These are phyloP conservation scores for Aphelinus atriplicis DNA, from an alignment of 1,140 invertebrate genomes.

Conservation along the genomic window DNA sequence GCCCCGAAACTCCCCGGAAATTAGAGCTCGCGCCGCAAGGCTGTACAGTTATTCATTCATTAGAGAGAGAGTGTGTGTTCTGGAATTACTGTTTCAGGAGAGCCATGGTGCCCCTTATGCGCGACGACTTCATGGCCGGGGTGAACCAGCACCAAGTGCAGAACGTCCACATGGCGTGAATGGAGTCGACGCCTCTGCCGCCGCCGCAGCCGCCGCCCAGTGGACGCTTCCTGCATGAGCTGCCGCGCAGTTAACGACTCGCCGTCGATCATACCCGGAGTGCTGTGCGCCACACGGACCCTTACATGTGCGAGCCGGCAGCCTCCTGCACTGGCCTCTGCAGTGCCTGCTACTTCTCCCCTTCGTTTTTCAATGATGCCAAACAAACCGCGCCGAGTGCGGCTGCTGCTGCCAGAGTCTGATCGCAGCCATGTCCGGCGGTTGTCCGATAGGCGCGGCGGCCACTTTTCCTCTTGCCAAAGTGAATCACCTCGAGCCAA, in stretches of 20 bases:
- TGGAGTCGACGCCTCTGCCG: not conserved
- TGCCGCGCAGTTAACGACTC: not conserved
- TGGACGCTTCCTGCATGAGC: not conserved
- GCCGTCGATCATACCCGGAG: not conserved
- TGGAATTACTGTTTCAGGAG: conserved; percentile 55
- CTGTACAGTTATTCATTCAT: conserved; percentile 32
- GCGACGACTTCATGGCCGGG: conserved; percentile 57
- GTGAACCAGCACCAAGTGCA: conserved; percentile 55
- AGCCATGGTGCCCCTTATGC: conserved; percentile 55
- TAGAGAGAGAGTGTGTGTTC: conserved; percentile 31
- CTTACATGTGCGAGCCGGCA: no score
- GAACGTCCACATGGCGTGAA: conserved; percentile 56
- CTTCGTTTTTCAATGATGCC: no score
- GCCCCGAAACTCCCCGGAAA: no score
- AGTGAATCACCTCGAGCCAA: no score
- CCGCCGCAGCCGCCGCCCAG: not conserved
- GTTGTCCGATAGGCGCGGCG: no score
- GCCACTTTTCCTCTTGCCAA: no score
- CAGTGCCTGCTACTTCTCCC: no score
- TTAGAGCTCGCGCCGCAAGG: not conserved
- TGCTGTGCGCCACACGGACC: no score
- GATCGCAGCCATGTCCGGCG: no score
- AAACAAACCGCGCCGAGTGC: not conserved
- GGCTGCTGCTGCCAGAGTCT: not conserved
- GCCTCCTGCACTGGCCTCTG: no score